Conservation (phyloP, 2,888 invertebrate species). For the Clostera curtula region DNA sequence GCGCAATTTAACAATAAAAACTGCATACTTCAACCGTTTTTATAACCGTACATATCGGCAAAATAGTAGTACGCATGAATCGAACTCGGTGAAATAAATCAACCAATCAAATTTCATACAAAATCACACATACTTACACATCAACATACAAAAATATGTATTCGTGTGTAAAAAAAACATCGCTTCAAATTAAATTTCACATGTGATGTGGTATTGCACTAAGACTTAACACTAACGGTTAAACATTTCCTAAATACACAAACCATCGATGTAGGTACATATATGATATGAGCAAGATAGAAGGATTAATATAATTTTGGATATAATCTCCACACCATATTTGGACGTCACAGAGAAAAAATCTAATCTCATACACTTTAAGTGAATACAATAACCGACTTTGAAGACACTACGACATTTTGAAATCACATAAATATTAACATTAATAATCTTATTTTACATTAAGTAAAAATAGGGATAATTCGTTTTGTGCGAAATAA, state of each 20-base stretch:
- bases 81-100: background rate
- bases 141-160: conserved; percentile 13
- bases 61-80: background rate
- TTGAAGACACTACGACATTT: conserved; percentile 24
- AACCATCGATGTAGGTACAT: conserved; percentile 62
- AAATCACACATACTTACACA: conserved; percentile 5
- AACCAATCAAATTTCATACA: too few relatives aligned
- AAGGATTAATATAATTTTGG: conserved; percentile 8
- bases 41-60: background rate
- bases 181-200: conserved; percentile 7
- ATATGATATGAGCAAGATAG: conserved; percentile 50
- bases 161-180: too few relatives aligned
- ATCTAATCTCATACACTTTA: conserved; percentile 31
- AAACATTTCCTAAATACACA: conserved; percentile 24
- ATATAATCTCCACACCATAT: conserved; percentile 11
- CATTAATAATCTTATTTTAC: conserved; percentile 17
- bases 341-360: conserved; percentile 22
- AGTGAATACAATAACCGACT: conserved; percentile 26
- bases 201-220: conserved; percentile 37
- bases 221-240: conserved; percentile 19
- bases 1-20: background rate
- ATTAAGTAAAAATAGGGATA: too few relatives aligned
- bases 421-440: conserved; percentile 44
- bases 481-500: conserved; percentile 22
- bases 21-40: background rate